Conservation (phyloP, 2,113 vertebrate genomes). For the Pomatorhinus ruficollis region DNA sequence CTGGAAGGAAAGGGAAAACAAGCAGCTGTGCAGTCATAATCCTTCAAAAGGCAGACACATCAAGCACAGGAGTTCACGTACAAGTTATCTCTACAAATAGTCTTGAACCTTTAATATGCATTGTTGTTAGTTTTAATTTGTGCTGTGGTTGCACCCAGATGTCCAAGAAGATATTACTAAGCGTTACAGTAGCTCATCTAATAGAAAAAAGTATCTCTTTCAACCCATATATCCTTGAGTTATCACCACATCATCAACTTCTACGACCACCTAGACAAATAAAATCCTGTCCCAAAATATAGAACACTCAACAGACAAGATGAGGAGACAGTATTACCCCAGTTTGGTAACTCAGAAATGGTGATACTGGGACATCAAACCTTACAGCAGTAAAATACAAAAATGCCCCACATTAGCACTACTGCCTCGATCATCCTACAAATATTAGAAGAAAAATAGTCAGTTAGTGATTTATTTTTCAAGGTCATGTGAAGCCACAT, state of each 20-base stretch:
- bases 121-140: background rate
- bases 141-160: background rate
- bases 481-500: background rate
- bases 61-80: background rate
- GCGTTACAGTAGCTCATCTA: background rate
- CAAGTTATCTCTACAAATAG: background rate
- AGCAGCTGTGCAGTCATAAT: background rate
- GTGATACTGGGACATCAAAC: background rate
- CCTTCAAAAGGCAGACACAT: background rate
- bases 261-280: background rate
- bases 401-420: background rate
- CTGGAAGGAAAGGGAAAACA: background rate
- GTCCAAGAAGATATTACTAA: background rate
- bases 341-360: background rate
- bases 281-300: background rate
- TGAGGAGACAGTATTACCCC: background rate
- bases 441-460: background rate
- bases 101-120: background rate
- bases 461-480: background rate
- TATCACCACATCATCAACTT: background rate
- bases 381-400: background rate
- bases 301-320: background rate
- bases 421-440: background rate
- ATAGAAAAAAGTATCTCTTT: background rate
- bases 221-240: background rate